Conservation (phyloP, 2,888 invertebrate genomes). For the Drosophila kambysellisi region DNA sequence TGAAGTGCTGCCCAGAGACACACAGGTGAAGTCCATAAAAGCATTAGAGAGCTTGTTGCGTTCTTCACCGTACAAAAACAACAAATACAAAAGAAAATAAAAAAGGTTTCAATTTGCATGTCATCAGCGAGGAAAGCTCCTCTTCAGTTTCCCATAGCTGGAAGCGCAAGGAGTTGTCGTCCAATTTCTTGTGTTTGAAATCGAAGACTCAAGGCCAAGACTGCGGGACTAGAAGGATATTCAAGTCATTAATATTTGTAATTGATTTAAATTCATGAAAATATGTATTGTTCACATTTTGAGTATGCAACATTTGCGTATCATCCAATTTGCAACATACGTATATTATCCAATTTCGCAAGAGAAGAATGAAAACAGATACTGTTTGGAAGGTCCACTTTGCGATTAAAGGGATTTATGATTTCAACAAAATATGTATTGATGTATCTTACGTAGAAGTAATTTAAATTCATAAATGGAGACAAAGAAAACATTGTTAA, state of each 20-base stretch:
- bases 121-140: background rate
- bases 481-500: no score
- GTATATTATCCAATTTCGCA: background rate
- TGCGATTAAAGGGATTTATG: background rate
- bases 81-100: background rate
- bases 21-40: conserved; percentile 20
- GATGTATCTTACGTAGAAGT: background rate
- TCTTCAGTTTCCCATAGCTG: background rate
- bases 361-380: background rate
- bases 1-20: conserved; percentile 6
- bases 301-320: background rate
- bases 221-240: background rate
- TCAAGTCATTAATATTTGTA: background rate
- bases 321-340: background rate
- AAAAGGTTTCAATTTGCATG: conserved; percentile 44
- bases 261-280: background rate
- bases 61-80: background rate
- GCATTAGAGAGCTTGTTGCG: conserved; percentile 27
- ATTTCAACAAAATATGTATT: background rate
- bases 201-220: background rate
- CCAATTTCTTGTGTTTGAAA: background rate
- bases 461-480: background rate
- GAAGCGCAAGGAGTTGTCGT: background rate
- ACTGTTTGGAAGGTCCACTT: background rate
- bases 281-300: background rate